Evolutionary conservation across 2,797 vertebrate species (phyloP).

Genomic region (Alcedo quadribrachys): DNA sequence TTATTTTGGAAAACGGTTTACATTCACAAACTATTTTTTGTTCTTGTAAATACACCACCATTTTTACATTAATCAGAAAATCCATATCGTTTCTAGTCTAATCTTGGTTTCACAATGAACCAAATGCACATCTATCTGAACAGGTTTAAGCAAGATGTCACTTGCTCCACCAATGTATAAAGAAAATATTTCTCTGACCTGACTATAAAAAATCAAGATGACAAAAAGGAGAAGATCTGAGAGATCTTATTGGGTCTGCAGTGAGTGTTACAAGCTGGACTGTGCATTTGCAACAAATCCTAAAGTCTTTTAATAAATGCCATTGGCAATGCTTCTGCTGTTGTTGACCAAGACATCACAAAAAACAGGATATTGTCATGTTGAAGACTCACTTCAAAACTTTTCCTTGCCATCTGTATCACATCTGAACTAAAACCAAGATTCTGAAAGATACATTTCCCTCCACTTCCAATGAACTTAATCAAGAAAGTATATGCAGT

Average conservation of each 20-base stretch:
- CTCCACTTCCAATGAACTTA: not conserved
- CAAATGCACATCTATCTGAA: not conserved
- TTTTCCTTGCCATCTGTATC: not conserved
- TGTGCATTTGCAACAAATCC: not conserved
- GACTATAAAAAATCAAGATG: not conserved
- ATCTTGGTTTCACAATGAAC: not conserved
- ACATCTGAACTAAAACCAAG: not conserved
- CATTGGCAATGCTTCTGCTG: rapidly evolving
- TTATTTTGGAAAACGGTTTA: not conserved
- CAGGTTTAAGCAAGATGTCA: not conserved
- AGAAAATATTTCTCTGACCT: not conserved
- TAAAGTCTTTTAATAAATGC: not conserved
- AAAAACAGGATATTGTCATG: not conserved
- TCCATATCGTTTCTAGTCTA: not conserved
- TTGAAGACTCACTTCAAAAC: not conserved
- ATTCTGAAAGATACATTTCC: not conserved
- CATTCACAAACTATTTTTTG: not conserved
- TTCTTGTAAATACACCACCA: not conserved
- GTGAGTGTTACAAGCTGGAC: not conserved
- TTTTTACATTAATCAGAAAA: not conserved
- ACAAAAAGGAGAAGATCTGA: not conserved
- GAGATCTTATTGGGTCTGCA: not conserved
- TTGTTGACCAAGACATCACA: not conserved
- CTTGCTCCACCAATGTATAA: not conserved
- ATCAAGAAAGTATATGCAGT: not conserved